Base-by-base conservation (phyloP, 2,113 vertebrate species). In the Promerops cafer region DNA sequence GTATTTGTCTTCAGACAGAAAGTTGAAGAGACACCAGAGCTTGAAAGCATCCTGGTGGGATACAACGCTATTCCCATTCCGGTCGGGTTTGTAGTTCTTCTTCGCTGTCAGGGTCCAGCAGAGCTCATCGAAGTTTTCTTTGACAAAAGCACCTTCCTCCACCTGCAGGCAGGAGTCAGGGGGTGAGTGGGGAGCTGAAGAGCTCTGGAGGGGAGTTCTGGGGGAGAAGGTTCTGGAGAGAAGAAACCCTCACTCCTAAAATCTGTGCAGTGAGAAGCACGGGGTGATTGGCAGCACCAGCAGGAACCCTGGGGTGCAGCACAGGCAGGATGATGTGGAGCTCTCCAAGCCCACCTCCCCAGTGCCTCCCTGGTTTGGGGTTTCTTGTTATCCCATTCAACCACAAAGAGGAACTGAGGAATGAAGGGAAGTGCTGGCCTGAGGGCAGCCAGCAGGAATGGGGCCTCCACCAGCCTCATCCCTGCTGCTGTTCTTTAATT, bases 11-110 rank as follows among this genome's bases (percentile, higher is more conserved):
- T 99, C 99, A 39, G 99, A 99, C 39, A 99, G 98, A 97, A 99
- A 99, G 97, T 99, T 99, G 98, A 99, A 99, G 94, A 99, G 98
- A 89, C 99, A 99, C 99, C 99, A 99, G 69, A 99, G 98, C 19
- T 97, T 98, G 97, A 99, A 99, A 87, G 99, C 98, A 37, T 99
- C 99, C 69, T 96, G 98, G 81, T 98, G 98, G 87, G 98, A 98
- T 69, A 99, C 87, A 24, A 98, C 40, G 1, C 96, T 98, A 26
- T 93, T 98, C 91, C 98, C 98, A 0, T 96, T 98, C 96, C 96
- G 98, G 72, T 99, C 98, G 0, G 98, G 98, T 42, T 94, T 98
- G 91, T 99, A 99, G 96, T 99, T 99, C 97, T 99, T 99, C 98
- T 99, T 99, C 0, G 99, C 99, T 0, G 99, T 99, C 68, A 99